These are phyloP conservation scores for Alexandromys fortis DNA, from an alignment of 2,113 vertebrate genomes.

Conservation along the genomic window DNA sequence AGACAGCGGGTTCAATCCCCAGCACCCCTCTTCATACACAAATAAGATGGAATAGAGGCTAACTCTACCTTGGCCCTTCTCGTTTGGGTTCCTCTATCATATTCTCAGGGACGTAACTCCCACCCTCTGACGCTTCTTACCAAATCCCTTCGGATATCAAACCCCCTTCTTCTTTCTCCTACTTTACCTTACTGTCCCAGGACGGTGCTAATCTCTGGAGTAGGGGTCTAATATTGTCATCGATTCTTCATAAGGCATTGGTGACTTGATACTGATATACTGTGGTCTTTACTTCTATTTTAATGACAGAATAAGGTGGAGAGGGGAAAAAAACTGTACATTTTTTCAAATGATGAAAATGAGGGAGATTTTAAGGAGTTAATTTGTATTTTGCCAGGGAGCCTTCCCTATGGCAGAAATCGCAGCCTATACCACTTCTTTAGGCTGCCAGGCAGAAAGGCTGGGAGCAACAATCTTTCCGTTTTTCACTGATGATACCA, in stretches of 20 bases:
- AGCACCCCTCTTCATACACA: background rate
- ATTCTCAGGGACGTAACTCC: background rate
- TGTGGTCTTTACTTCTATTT: constrained; percentile 48
- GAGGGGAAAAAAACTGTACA: background rate
- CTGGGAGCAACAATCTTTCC: constrained; percentile 13
- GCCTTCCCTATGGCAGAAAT: constrained; percentile 48
- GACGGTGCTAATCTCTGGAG: background rate
- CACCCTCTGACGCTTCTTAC: background rate
- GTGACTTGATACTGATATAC: constrained; percentile 13
- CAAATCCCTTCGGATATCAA: background rate
- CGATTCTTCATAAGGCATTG: constrained; percentile 21
- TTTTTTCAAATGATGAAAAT: constrained; percentile 36
- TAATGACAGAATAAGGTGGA: constrained; percentile 12
- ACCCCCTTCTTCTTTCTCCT: constrained; percentile 35
- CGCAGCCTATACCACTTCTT: constrained; percentile 48
- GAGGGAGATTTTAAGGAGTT: constrained; percentile 37
- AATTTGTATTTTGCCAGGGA: constrained; percentile 55
- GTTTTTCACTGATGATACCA: constrained; percentile 42
- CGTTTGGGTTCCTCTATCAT: background rate
- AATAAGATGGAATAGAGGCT: background rate
- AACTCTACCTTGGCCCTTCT: constrained; percentile 28
- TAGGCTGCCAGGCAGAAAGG: constrained; percentile 49
- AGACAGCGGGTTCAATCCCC: background rate
- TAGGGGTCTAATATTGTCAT: constrained; percentile 16
- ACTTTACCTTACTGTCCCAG: background rate